phyloP scores from a whole-genome alignment of 2,113 vertebrate species.

The Sapajus apella region DNA sequence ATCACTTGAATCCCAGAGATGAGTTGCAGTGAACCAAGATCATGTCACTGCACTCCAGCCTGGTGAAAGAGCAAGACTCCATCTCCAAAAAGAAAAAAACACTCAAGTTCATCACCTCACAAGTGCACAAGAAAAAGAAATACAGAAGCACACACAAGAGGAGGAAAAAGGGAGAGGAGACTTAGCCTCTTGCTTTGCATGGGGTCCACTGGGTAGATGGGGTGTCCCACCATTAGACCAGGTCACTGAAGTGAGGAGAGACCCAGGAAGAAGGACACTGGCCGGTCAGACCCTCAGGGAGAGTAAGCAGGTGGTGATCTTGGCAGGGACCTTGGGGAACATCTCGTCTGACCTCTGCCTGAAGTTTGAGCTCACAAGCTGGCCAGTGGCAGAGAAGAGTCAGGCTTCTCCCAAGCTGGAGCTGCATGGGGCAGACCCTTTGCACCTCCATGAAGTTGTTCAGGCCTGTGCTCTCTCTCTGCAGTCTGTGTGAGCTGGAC shows the following conservation, averaged over 20 bases:
- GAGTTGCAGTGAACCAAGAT: too few species aligned
- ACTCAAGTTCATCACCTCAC: background rate
- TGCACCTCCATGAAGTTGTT: background rate
- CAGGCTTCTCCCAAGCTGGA: background rate
- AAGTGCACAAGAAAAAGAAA: background rate
- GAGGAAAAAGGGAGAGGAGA: background rate
- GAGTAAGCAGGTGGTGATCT: background rate
- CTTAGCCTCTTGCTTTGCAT: too few species aligned
- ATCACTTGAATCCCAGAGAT: too few species aligned
- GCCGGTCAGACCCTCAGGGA: background rate
- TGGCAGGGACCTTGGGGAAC: background rate
- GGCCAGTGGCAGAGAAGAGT: background rate
- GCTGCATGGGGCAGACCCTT: background rate
- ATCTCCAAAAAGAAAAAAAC: background rate
- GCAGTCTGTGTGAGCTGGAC: background rate
- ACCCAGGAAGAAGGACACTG: background rate
- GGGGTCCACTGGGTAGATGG: too few species aligned
- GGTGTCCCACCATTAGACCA: background rate
- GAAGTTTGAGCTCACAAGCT: background rate
- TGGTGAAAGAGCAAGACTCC: too few species aligned
- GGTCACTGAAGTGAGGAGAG: background rate
- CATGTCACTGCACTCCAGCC: too few species aligned
- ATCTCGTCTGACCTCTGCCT: accelerated
- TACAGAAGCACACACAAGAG: background rate
- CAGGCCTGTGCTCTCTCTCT: background rate